These are phyloP conservation scores for Sylvietta virens DNA, from an alignment of 2,113 vertebrate species.

Conservation along the genomic window DNA sequence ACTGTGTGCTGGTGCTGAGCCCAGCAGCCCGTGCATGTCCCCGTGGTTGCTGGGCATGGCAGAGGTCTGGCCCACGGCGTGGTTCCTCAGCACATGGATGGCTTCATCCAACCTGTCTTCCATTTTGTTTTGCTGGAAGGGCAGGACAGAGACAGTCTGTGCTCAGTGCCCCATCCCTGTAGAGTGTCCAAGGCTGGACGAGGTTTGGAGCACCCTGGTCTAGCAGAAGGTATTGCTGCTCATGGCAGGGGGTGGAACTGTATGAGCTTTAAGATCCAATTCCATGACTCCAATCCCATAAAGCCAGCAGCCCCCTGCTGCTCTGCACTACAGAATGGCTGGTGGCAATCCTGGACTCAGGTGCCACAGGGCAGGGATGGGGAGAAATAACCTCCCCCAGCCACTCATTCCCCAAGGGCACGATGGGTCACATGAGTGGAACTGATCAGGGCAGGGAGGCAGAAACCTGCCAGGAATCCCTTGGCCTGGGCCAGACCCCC, in stretches of 20 bases:
- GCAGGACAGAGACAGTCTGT: background rate
- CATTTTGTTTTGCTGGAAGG: conserved; percentile 89
- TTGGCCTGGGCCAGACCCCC: background rate
- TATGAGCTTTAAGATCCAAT: background rate
- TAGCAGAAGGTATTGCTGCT: background rate
- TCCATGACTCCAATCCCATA: background rate
- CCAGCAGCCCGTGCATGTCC: conserved; percentile 85
- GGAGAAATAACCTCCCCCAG: background rate
- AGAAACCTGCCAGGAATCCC: background rate
- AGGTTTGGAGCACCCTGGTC: background rate
- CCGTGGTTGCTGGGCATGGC: conserved; percentile 70
- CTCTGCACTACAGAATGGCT: rapidly evolving
- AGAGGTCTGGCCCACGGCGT: conserved; percentile 87
- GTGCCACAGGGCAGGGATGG: background rate
- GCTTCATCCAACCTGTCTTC: conserved; percentile 97
- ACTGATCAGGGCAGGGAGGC: background rate
- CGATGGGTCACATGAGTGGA: rapidly evolving
- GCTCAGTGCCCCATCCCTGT: background rate
- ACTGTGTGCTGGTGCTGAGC: conserved; percentile 75
- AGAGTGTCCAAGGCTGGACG: background rate
- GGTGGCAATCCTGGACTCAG: background rate
- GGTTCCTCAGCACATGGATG: conserved; percentile 93
- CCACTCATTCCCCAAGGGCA: background rate
- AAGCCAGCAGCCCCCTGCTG: background rate
- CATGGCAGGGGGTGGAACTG: background rate